Evolutionary conservation across 2,888 invertebrate species (phyloP).

Genomic region (Endomychus coccineus): DNA sequence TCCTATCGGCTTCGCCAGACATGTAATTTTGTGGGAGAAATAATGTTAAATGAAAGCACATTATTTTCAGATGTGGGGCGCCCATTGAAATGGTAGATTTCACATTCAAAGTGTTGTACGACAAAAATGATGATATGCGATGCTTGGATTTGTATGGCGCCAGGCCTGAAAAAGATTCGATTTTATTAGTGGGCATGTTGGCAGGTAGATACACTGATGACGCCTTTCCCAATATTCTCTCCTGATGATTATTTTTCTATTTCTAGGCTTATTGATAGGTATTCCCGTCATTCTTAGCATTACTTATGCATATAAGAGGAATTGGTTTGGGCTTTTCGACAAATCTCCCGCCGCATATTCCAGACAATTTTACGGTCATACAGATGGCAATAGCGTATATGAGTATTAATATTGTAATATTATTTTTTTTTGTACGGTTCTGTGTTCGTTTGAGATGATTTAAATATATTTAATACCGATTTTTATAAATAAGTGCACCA

Average conservation of each 20-base stretch:
- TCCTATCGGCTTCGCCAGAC: no score
- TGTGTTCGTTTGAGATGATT: neutral
- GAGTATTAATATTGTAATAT: constrained; percentile 9
- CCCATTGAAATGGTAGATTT: constrained; percentile 58
- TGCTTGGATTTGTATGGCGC: constrained; percentile 60
- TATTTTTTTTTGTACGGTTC: neutral
- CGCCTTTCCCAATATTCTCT: neutral
- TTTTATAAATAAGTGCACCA: no score
- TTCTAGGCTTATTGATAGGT: constrained; percentile 56
- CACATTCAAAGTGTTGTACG: constrained; percentile 52
- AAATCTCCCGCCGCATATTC: constrained; percentile 55
- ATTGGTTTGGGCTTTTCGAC: constrained; percentile 54
- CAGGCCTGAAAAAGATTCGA: constrained; percentile 60
- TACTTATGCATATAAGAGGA: constrained; percentile 55
- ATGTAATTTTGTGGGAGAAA: no score
- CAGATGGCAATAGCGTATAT: constrained; percentile 48
- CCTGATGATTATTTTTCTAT: no score
- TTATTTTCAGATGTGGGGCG: constrained; percentile 55
- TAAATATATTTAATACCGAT: no score
- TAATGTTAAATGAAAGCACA: no score
- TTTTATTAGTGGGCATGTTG: constrained; percentile 60
- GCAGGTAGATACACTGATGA: constrained; percentile 49
- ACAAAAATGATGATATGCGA: constrained; percentile 52
- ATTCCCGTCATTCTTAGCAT: constrained; percentile 58
- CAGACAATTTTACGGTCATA: constrained; percentile 64